phyloP scores from a whole-genome alignment of 2,113 vertebrate genomes.

The Bufo bufo region DNA sequence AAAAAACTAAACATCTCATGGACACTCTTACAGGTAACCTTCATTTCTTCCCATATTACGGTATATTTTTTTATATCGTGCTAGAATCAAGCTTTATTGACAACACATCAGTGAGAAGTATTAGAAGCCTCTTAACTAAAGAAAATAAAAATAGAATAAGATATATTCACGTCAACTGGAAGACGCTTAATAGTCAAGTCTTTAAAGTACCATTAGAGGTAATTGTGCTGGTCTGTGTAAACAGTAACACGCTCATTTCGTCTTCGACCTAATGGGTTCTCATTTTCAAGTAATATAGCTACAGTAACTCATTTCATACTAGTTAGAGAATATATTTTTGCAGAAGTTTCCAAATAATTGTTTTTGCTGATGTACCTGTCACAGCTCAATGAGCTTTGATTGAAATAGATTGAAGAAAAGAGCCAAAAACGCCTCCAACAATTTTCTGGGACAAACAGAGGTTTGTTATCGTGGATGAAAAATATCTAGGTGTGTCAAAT shows the following conservation, averaged over 20 bases:
- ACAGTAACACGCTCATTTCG: slow-evolving; percentile 19
- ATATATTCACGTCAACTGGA: slow-evolving; percentile 31
- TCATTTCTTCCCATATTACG: neutral
- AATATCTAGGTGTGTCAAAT: neutral
- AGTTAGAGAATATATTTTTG: slow-evolving; percentile 3
- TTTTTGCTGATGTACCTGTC: slow-evolving; percentile 47
- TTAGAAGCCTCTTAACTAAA: neutral
- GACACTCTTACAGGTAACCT: neutral
- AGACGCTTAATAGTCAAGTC: slow-evolving; percentile 22
- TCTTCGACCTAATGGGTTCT: slow-evolving; percentile 42
- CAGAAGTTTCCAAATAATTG: neutral
- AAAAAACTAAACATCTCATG: neutral
- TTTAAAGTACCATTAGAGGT: slow-evolving; percentile 56
- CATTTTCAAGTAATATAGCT: slow-evolving; percentile 4
- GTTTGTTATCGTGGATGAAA: neutral
- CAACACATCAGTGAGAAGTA: neutral
- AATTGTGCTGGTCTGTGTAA: slow-evolving; percentile 50
- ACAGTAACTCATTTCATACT: slow-evolving; percentile 46
- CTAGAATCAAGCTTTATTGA: neutral
- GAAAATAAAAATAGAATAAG: neutral
- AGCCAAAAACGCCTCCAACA: neutral
- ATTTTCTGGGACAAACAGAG: neutral
- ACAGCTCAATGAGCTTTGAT: slow-evolving; percentile 28
- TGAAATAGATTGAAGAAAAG: neutral
- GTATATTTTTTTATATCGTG: neutral